These are phyloP conservation scores for Chloebia gouldiae DNA, from an alignment of 2,113 vertebrate species.

Conservation along the genomic window DNA sequence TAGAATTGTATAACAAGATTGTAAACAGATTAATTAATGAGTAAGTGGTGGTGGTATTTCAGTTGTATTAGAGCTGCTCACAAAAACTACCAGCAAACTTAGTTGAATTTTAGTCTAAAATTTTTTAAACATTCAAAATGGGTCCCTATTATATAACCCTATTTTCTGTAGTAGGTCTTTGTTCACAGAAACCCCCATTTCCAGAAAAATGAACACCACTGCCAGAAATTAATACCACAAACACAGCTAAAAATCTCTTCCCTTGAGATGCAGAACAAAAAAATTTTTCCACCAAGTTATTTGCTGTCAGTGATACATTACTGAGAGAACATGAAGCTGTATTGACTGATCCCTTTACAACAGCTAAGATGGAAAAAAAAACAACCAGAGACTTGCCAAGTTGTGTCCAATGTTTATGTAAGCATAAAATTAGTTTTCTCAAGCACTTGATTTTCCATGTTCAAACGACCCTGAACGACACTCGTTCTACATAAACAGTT, in stretches of 20 bases:
- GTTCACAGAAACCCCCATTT: not conserved
- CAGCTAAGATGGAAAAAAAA: not conserved
- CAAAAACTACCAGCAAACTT: not conserved
- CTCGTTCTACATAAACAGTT: conserved; percentile 39
- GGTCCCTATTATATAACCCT: not conserved
- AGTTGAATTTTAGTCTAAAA: not conserved
- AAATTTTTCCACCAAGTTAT: not conserved
- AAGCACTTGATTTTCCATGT: not conserved
- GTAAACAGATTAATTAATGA: not conserved
- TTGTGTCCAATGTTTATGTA: conserved; percentile 3
- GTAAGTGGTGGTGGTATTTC: not conserved
- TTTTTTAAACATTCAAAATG: not conserved
- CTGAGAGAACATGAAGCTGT: not conserved
- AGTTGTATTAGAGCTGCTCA: not conserved
- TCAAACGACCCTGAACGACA: not conserved
- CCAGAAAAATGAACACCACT: not conserved
- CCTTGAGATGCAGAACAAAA: not conserved
- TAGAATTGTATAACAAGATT: not conserved
- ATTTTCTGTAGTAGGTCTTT: not conserved
- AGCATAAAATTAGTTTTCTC: conserved; percentile 26
- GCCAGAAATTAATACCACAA: not conserved
- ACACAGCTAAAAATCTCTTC: not conserved
- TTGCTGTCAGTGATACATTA: not conserved
- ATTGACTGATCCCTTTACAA: not conserved
- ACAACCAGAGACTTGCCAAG: not conserved